Conservation (phyloP, 2,888 invertebrate species). For the Heliconius charithonia region DNA sequence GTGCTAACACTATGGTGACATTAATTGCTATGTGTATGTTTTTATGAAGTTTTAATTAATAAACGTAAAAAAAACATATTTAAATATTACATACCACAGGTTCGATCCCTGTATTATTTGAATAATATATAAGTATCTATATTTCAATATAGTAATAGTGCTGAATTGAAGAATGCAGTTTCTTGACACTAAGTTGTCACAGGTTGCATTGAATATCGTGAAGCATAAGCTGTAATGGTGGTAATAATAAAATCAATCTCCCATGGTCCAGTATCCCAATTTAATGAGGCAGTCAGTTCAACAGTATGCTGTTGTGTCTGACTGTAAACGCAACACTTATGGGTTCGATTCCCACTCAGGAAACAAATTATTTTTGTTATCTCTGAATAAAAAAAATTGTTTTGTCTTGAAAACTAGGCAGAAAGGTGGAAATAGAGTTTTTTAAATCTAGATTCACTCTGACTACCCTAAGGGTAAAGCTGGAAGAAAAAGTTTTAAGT, state of each 20-base stretch:
- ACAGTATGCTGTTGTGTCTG: neutral
- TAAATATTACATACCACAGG: neutral
- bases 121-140: neutral
- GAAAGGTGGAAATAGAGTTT: neutral
- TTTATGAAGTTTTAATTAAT: neutral
- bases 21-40: neutral
- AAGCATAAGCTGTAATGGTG: neutral
- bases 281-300: neutral
- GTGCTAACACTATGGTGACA: neutral
- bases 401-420: neutral
- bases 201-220: neutral
- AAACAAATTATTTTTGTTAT: neutral
- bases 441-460: too few species aligned
- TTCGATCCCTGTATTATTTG: neutral
- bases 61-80: neutral
- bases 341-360: neutral
- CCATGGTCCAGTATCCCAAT: too few species aligned
- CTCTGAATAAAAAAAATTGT: neutral
- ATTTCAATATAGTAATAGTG: neutral
- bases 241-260: too few species aligned
- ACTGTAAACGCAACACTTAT: neutral
- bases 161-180: neutral
- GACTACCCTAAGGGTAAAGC: neutral
- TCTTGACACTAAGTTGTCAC: neutral
- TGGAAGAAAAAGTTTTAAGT: neutral